A percentile compares a stretch with the other conserved stretches of the same genome.
These are phyloP conservation scores for Tachystola acroxantha DNA, from an alignment of 2,888 invertebrate species.

Conservation along the genomic window DNA sequence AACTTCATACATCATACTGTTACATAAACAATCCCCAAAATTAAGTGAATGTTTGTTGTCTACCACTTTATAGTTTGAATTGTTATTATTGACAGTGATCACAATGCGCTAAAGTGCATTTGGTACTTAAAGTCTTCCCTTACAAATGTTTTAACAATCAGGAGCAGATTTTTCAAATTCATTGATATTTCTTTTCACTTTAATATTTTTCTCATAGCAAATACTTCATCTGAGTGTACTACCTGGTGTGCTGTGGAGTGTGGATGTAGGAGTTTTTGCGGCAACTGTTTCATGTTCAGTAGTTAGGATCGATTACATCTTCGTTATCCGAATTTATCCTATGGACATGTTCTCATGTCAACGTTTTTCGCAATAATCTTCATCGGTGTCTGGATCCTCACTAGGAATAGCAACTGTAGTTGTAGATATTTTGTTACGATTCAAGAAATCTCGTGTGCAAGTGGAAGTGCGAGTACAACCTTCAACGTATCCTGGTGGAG, in stretches of 20 bases:
- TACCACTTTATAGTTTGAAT: constrained; percentile 26
- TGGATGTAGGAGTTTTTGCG: neutral
- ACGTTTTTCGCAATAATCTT: constrained; percentile 56
- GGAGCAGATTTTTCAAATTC: neutral
- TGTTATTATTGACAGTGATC: constrained; percentile 34
- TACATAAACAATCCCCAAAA: neutral
- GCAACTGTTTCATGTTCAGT: constrained; percentile 3
- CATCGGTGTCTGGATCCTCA: constrained; percentile 29
- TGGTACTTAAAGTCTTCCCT: constrained; percentile 4
- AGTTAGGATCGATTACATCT: neutral
- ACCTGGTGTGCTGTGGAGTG: neutral
- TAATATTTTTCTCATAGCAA: constrained; percentile 22
- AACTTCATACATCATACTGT: too few species aligned
- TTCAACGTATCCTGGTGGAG: constrained; percentile 62
- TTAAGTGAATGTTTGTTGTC: constrained; percentile 20
- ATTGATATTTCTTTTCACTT: constrained; percentile 27
- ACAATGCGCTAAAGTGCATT: constrained; percentile 25
- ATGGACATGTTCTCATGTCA: constrained; percentile 44
- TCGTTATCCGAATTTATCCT: constrained; percentile 32
- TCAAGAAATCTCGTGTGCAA: constrained; percentile 57
- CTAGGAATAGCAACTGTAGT: constrained; percentile 4
- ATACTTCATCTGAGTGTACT: constrained; percentile 14
- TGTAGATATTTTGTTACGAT: constrained; percentile 49
- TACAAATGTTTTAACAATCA: constrained; percentile 4
- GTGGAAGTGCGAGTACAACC: constrained; percentile 67